These are phyloP conservation scores for Cyanoderma ruficeps DNA, from an alignment of 2,113 vertebrate species.

Conservation along the genomic window DNA sequence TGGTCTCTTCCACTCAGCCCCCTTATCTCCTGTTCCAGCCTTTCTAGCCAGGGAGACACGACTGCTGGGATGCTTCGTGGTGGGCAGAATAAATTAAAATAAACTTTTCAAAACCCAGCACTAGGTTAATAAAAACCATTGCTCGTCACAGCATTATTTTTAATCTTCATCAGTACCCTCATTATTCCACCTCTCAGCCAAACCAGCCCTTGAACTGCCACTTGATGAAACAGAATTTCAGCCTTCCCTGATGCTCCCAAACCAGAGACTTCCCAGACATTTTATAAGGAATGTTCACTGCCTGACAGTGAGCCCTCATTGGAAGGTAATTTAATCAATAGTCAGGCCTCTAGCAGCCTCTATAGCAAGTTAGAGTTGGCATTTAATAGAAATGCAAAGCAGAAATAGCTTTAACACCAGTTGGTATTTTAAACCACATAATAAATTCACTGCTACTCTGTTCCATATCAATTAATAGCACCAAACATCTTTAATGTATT, in stretches of 20 bases:
- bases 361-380: constrained; percentile 62
- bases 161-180: neutral
- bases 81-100: neutral
- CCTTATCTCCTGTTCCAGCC: neutral
- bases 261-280: neutral
- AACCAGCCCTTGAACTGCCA: neutral
- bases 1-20: neutral
- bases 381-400: constrained; percentile 61
- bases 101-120: neutral
- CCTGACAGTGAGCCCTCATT: neutral
- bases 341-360: neutral
- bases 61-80: neutral
- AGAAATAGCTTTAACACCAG: constrained; percentile 58
- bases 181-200: neutral
- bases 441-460: constrained; percentile 65
- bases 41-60: neutral
- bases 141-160: neutral
- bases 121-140: neutral
- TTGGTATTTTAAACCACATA: constrained; percentile 66
- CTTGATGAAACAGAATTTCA: neutral
- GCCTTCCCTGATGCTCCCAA: neutral
- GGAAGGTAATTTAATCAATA: constrained; percentile 31
- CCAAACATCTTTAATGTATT: constrained; percentile 67
- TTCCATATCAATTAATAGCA: constrained; percentile 71
- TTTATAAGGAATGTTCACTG: neutral